A percentile compares a stretch with the other conserved stretches of the same genome.
These are phyloP conservation scores for Cerastis rubricosa DNA, from an alignment of 2,888 invertebrate genomes.

Conservation along the genomic window DNA sequence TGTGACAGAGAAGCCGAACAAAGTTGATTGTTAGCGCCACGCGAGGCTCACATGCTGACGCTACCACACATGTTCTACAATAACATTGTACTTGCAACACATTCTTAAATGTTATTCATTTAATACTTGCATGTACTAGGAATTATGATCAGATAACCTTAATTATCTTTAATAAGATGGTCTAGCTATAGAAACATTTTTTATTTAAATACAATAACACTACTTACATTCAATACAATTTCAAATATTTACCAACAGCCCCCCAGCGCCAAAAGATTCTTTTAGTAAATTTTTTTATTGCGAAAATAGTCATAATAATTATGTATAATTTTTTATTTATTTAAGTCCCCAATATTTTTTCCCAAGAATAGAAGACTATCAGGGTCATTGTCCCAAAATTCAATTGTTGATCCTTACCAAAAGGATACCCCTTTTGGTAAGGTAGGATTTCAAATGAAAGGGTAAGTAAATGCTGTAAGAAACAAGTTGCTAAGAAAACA, in stretches of 20 bases:
- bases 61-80: slow-evolving; percentile 27
- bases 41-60: slow-evolving; percentile 54
- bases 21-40: slow-evolving; percentile 72
- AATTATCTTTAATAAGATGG: neutral
- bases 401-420: neutral
- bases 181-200: neutral
- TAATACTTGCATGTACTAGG: neutral
- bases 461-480: neutral
- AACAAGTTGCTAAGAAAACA: slow-evolving; percentile 18
- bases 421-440: neutral
- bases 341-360: neutral
- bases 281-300: no score
- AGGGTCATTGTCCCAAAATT: neutral
- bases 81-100: slow-evolving; percentile 15
- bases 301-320: no score
- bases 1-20: slow-evolving; percentile 73
- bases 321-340: no score
- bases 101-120: slow-evolving; percentile 11
- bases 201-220: neutral
- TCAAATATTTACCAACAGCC: no score
- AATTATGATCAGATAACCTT: neutral
- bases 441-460: neutral
- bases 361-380: neutral
- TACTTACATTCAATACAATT: no score
- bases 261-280: no score